Evolutionary conservation across 2,888 invertebrate genomes (phyloP), one percentile per base, ranked within the genome.

Genomic region (Brenthis daphne): DNA sequence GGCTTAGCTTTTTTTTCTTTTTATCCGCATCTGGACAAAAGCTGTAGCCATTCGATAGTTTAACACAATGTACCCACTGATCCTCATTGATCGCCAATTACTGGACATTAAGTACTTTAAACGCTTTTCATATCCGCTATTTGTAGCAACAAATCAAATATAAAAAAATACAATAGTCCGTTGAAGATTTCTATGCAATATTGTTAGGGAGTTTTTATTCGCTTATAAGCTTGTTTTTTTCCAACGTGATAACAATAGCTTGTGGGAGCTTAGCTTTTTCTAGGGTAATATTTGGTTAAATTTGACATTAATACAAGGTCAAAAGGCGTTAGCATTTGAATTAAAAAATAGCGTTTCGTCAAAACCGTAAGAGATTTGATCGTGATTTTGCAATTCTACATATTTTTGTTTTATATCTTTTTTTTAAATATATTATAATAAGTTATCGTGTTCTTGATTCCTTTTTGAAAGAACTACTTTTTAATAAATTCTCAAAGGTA

Each of bases 11-110:
- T 88, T 90, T 90, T 77, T 77, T 84, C 84, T 86, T 84, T 87
- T 86, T 83, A 80, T 81, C 77, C 77, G 70, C 70, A 71, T 74
- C 86, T 80, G 86, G 87, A 90, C 92, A 90, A 91, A 85, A 77
- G 83, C 76, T 77, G 71, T 74, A 77, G 82, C 84, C 79, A 85
- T 86, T 86, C 87, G 87, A 86, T 89, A 85, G 83, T 86, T 83
- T 84, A 83, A 81, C 84, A 92, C 92, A 92, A 92, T 92, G 90
- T 89, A 78, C 92, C 92, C 92, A 92, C 89, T 91, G 92, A 92
- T 92, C 92, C 92, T 90, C 89, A 92, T 92, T 92, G 91, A 92
- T 90, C 91, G 90, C 91, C 92, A 92, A 92, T 92, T 92, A 92
- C 92, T 87, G 92, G 92, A 92, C 92, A 92, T 92, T 91, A 92